Conservation (phyloP, 2,888 invertebrate genomes). For the Lithophane leautieri region DNA sequence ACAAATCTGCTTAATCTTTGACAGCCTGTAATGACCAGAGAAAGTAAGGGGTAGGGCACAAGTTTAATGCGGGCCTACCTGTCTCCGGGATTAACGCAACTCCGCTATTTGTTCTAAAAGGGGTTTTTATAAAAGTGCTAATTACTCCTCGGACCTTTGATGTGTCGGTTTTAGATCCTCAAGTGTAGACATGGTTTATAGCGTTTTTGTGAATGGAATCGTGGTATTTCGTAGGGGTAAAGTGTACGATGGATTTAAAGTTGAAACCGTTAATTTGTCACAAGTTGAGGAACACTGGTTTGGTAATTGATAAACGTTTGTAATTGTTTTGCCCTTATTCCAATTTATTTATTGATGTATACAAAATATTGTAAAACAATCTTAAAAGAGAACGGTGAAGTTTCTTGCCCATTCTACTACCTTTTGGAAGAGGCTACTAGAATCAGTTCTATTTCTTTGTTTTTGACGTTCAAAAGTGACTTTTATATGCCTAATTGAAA, state of each 20-base stretch:
- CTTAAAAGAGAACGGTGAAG: too few species aligned
- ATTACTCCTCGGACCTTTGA: constrained; percentile 75
- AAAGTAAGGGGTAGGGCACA: constrained; percentile 78
- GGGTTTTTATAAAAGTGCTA: constrained; percentile 82
- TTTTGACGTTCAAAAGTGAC: too few species aligned
- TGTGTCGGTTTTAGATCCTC: constrained; percentile 36
- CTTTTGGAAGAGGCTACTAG: too few species aligned
- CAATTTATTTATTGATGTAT: too few species aligned
- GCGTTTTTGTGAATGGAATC: not conserved
- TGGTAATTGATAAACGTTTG: not conserved
- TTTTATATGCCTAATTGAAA: too few species aligned
- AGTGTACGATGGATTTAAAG: not conserved
- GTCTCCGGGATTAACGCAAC: constrained; percentile 79
- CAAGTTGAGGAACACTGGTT: not conserved
- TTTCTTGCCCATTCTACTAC: too few species aligned
- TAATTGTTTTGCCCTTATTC: not conserved
- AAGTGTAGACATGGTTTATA: constrained; percentile 17
- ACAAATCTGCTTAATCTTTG: constrained; percentile 39
- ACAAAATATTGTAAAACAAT: too few species aligned
- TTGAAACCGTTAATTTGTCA: not conserved
- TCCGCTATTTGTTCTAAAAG: constrained; percentile 77
- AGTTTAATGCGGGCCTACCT: constrained; percentile 87
- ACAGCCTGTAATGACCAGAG: constrained; percentile 75
- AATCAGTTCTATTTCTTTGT: too few species aligned
- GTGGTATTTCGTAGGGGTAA: not conserved